phyloP scores from a whole-genome alignment of 1,140 invertebrate species.

The Lanistes nyassanus region DNA sequence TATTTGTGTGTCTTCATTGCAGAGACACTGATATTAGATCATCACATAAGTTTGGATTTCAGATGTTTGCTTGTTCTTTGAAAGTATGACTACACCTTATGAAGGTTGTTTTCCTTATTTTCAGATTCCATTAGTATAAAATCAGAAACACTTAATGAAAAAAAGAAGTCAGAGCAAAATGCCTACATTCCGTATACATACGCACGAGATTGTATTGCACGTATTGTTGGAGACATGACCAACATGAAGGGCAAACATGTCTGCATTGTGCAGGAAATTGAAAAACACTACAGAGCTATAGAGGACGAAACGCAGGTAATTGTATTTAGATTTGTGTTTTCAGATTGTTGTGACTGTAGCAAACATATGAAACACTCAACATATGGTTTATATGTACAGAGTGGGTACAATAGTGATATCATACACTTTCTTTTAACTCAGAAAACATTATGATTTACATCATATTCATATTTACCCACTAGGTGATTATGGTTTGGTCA shows the following conservation, averaged over 20 bases:
- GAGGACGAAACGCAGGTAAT: conserved; percentile 63
- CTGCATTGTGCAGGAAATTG: conserved; percentile 59
- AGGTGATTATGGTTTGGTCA: background rate
- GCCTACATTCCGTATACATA: conserved; percentile 63
- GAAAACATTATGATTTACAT: background rate
- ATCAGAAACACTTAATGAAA: conserved; percentile 21
- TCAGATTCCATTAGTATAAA: conserved; percentile 31
- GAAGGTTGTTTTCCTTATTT: background rate
- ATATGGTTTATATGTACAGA: background rate
- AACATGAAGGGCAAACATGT: conserved; percentile 60
- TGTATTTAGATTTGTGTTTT: too few relatives aligned
- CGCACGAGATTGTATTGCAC: conserved; percentile 53
- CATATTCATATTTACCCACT: background rate
- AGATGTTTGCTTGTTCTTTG: background rate
- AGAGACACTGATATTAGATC: too few relatives aligned
- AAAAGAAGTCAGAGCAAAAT: conserved; percentile 49
- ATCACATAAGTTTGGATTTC: background rate
- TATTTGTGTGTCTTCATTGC: background rate
- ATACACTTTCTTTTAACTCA: background rate
- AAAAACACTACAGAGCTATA: conserved; percentile 56
- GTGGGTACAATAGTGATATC: too few relatives aligned
- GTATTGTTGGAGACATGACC: conserved; percentile 60
- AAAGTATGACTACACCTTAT: background rate
- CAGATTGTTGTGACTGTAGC: background rate
- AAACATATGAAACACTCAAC: background rate